Percentiles rank a stretch among this genome's conserved stretches.
These are phyloP conservation scores for Aspidoscelis tigris DNA, from an alignment of 2,113 vertebrate species.

Conservation along the genomic window DNA sequence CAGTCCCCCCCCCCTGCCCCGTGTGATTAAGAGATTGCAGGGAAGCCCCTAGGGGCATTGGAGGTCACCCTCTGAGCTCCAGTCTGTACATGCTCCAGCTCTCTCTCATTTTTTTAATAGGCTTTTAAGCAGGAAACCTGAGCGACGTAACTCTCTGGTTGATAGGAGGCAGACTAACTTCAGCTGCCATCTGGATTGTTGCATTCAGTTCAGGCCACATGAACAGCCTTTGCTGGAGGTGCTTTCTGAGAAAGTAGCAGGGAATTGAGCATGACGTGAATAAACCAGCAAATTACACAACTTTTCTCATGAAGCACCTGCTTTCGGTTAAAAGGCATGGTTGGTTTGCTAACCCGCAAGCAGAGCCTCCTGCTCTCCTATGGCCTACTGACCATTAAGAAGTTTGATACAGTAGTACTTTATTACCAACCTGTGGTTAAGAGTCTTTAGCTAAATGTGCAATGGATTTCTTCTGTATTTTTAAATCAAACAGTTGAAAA, in stretches of 20 bases:
- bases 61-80: constrained; percentile 57
- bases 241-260: constrained; percentile 70
- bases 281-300: constrained; percentile 70
- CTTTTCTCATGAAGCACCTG: constrained; percentile 64
- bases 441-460: constrained; percentile 66
- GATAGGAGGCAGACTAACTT: constrained; percentile 65
- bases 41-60: constrained; percentile 49
- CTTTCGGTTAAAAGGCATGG: constrained; percentile 66
- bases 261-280: constrained; percentile 71
- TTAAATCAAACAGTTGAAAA: not conserved
- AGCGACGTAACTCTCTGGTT: constrained; percentile 63
- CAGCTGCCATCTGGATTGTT: constrained; percentile 73
- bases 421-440: constrained; percentile 69
- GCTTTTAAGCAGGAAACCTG: constrained; percentile 62
- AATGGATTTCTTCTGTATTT: constrained; percentile 56
- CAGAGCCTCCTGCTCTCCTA: constrained; percentile 64
- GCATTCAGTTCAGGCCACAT: constrained; percentile 71
- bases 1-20: too few species aligned
- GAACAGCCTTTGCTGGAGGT: constrained; percentile 71
- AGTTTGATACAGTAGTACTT: constrained; percentile 72
- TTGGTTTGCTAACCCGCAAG: constrained; percentile 54
- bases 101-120: constrained; percentile 50
- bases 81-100: constrained; percentile 43
- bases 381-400: constrained; percentile 63
- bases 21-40: not conserved